These are phyloP conservation scores for Sesia bembeciformis DNA, from an alignment of 2,888 invertebrate species.

Conservation along the genomic window DNA sequence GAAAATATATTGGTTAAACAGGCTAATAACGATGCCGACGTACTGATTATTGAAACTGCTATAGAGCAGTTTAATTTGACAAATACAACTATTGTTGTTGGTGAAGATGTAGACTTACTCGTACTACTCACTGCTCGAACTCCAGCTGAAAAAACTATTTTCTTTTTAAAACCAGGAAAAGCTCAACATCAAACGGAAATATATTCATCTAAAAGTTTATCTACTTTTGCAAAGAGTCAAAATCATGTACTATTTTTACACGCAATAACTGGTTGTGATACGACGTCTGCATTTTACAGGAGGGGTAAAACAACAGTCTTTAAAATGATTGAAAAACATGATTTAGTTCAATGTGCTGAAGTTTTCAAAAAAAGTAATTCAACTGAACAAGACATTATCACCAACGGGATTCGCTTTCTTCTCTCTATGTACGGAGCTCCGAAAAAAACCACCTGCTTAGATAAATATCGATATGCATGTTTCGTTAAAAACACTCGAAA, in stretches of 20 bases:
- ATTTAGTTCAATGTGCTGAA: too few relatives aligned
- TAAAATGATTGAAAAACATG: too few relatives aligned
- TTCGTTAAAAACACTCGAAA: too few relatives aligned
- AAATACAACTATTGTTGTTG: constrained; percentile 15
- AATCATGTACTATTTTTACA: constrained; percentile 1
- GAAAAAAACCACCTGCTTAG: too few relatives aligned
- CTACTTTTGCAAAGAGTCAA: constrained; percentile 1
- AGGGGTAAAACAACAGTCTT: constrained; percentile 2
- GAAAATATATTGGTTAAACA: constrained; percentile 23
- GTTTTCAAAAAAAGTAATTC: too few relatives aligned
- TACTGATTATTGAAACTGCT: constrained; percentile 17
- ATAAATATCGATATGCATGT: too few relatives aligned
- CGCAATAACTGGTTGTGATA: constrained; percentile 7
- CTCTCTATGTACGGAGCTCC: too few relatives aligned
- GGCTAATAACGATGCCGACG: constrained; percentile 18
- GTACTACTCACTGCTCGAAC: constrained; percentile 14
- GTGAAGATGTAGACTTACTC: constrained; percentile 11
- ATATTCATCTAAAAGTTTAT: constrained; percentile 1
- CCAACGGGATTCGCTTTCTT: too few relatives aligned
- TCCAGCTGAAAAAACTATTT: constrained; percentile 10
- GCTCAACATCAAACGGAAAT: constrained; percentile 7
- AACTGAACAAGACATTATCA: too few relatives aligned
- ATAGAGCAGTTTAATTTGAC: constrained; percentile 9
- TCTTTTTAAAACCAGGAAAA: constrained; percentile 11
- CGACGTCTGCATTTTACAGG: constrained; percentile 6